Conservation (phyloP, 2,113 vertebrate genomes). For the Oreochromis spilurus region DNA sequence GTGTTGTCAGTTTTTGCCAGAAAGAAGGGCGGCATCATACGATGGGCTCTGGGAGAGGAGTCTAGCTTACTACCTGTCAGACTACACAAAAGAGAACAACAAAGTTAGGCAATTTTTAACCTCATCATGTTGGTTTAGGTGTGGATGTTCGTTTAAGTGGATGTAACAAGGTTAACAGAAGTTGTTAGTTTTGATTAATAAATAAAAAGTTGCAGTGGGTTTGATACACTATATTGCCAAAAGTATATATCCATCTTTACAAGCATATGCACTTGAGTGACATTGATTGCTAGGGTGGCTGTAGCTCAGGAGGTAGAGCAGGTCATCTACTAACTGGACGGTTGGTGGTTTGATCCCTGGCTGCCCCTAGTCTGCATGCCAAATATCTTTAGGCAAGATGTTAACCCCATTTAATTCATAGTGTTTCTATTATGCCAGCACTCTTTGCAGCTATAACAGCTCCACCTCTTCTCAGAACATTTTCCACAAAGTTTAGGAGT, state of each 20-base stretch:
- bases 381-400: neutral
- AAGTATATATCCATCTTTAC: neutral
- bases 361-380: rapidly evolving
- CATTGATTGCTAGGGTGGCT: rapidly evolving
- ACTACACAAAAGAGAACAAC: conserved; percentile 64
- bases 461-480: neutral
- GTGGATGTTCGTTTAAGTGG: neutral
- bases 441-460: neutral
- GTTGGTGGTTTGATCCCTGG: neutral
- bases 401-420: neutral
- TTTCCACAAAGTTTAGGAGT: neutral
- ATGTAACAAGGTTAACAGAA: neutral
- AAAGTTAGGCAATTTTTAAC: neutral
- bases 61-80: conserved; percentile 83
- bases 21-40: conserved; percentile 85
- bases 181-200: neutral
- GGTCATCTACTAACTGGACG: neutral
- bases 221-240: neutral
- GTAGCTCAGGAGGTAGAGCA: neutral
- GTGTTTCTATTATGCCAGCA: neutral
- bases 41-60: conserved; percentile 83
- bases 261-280: neutral
- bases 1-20: conserved; percentile 74
- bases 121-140: neutral
- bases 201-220: neutral